These are phyloP conservation scores for Gyrodactylus bullatarudis DNA, from an alignment of 1,140 invertebrate genomes.

Conservation along the genomic window DNA sequence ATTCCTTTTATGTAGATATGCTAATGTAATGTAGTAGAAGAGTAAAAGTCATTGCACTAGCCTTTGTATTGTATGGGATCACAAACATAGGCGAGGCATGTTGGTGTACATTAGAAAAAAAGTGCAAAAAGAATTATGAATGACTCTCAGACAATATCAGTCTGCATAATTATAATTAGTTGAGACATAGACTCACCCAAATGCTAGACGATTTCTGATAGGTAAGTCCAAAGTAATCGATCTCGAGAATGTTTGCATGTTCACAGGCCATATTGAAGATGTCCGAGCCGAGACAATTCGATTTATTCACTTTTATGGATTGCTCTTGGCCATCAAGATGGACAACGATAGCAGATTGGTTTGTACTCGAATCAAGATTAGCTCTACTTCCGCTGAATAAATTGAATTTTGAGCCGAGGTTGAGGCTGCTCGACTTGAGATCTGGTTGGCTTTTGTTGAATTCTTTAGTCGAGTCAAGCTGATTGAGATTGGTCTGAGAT, in stretches of 20 bases:
- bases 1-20: too few species aligned
- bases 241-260: neutral
- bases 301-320: neutral
- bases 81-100: too few species aligned
- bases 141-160: too few species aligned
- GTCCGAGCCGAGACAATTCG: neutral
- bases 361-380: neutral
- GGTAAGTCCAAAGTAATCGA: neutral
- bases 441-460: neutral
- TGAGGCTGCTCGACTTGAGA: neutral
- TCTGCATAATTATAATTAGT: neutral
- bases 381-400: neutral
- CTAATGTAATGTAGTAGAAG: too few species aligned
- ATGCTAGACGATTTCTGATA: neutral
- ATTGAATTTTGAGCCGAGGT: neutral
- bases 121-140: too few species aligned
- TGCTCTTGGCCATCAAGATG: neutral
- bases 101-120: too few species aligned
- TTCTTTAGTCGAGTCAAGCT: neutral
- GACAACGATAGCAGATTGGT: neutral
- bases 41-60: neutral
- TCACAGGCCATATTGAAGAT: neutral
- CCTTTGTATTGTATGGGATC: too few species aligned
- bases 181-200: neutral
- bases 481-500: neutral